These are phyloP conservation scores for Phyllopteryx taeniolatus DNA, from an alignment of 2,113 vertebrate genomes.

Conservation along the genomic window DNA sequence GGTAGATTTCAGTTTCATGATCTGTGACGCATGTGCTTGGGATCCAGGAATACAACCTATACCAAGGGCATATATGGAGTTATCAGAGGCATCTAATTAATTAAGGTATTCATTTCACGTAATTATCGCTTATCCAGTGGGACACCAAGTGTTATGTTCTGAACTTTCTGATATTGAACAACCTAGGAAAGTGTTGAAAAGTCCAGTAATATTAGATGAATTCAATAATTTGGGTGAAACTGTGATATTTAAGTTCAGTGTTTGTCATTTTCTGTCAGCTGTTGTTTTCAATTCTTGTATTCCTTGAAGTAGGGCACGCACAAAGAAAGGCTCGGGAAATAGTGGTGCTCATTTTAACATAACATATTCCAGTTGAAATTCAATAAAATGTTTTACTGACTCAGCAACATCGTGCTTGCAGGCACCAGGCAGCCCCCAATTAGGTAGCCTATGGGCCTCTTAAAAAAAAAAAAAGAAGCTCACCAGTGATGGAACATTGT, in stretches of 20 bases:
- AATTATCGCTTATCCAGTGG: conserved; percentile 72
- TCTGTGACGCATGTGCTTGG: conserved; percentile 60
- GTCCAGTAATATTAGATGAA: conserved; percentile 45
- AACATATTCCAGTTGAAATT: background rate
- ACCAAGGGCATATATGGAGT: conserved; percentile 70
- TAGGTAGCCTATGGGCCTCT: no score
- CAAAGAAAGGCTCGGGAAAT: background rate
- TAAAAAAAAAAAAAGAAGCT: no score
- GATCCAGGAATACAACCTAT: conserved; percentile 70
- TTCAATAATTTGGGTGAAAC: conserved; percentile 30
- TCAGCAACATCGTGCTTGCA: background rate
- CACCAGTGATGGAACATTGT: no score
- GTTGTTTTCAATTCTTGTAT: background rate
- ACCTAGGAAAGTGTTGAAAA: conserved; percentile 50
- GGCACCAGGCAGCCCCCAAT: no score
- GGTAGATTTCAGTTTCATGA: conserved; percentile 70
- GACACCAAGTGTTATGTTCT: conserved; percentile 63
- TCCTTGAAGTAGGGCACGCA: background rate
- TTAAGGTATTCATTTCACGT: conserved; percentile 76
- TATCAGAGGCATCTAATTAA: conserved; percentile 72
- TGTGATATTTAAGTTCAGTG: conserved; percentile 23
- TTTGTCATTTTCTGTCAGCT: conserved; percentile 14
- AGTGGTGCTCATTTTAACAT: background rate
- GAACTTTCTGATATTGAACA: conserved; percentile 73
- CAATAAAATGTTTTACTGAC: background rate